Evolutionary conservation across 2,113 vertebrate genomes (phyloP).

Genomic region (Odobenus rosmarus): DNA sequence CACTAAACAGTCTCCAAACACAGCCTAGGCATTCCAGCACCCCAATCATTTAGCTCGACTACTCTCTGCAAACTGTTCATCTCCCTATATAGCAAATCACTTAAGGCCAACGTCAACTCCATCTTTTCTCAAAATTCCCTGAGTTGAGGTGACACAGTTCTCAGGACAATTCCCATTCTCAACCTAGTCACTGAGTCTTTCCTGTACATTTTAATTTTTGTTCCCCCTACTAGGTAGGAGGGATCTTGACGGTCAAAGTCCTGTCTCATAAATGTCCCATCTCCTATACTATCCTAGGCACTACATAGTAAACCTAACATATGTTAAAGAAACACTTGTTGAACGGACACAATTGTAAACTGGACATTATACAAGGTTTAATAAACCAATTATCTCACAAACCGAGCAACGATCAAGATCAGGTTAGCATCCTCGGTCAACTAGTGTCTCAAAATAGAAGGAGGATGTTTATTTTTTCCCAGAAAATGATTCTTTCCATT

Average conservation of each 20-base stretch:
- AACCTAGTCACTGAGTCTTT: not conserved
- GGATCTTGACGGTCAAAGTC: not conserved
- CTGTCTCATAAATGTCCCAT: not conserved
- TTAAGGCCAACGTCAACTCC: not conserved
- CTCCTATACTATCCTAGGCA: not conserved
- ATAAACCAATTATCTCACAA: not conserved
- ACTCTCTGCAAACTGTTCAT: not conserved
- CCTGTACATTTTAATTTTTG: not conserved
- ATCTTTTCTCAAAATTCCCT: slow-evolving; percentile 1
- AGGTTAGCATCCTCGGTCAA: not conserved
- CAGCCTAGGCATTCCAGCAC: not conserved
- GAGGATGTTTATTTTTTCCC: not conserved
- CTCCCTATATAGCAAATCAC: not conserved
- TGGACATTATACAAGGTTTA: not conserved
- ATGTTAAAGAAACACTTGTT: not conserved
- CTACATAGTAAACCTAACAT: not conserved
- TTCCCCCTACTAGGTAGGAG: not conserved
- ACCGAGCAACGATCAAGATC: not conserved
- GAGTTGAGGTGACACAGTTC: not conserved
- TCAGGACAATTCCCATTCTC: not conserved
- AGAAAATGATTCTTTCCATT: slow-evolving; percentile 3
- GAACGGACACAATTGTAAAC: not conserved
- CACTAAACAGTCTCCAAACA: not conserved
- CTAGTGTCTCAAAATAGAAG: not conserved
- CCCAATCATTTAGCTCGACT: not conserved